These are phyloP conservation scores for Hipparchia semele DNA, from an alignment of 2,888 invertebrate genomes.

Conservation along the genomic window DNA sequence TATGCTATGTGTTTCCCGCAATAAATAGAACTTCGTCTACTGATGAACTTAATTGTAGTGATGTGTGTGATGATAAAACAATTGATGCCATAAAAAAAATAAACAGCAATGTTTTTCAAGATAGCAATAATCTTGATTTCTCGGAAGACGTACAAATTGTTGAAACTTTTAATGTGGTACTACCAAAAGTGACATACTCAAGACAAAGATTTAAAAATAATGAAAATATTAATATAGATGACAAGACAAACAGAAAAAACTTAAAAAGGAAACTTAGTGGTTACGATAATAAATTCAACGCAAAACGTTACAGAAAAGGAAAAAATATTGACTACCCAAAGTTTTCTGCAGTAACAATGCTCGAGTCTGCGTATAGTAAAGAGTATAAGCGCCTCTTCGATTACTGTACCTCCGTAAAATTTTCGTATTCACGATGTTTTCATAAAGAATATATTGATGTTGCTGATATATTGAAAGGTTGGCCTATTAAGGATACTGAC, in stretches of 20 bases:
- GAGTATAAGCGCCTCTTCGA: conserved; percentile 63
- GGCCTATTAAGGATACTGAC: conserved; percentile 57
- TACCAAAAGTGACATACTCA: conserved; percentile 63
- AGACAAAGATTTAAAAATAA: conserved; percentile 26
- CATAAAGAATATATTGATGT: conserved; percentile 67
- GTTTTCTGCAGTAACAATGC: conserved; percentile 48
- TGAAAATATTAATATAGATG: conserved; percentile 17
- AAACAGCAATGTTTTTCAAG: conserved; percentile 35
- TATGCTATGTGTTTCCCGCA: conserved; percentile 59
- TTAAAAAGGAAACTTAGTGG: conserved; percentile 64
- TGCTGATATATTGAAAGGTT: conserved; percentile 51
- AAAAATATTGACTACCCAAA: conserved; percentile 71
- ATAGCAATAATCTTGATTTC: conserved; percentile 14
- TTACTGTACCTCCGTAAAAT: conserved; percentile 67
- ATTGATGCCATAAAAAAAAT: conserved; percentile 30
- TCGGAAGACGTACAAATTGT: conserved; percentile 41
- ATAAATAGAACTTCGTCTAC: conserved; percentile 34
- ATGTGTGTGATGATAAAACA: conserved; percentile 30
- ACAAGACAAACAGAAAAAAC: conserved; percentile 39
- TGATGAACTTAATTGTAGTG: conserved; percentile 36
- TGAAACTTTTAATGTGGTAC: conserved; percentile 48
- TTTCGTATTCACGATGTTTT: conserved; percentile 68
- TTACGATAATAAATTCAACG: conserved; percentile 48
- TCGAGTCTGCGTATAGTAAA: conserved; percentile 55
- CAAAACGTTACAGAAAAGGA: conserved; percentile 65